Evolutionary conservation across 2,797 vertebrate genomes (phyloP).

Genomic region (Mus minutoides): DNA sequence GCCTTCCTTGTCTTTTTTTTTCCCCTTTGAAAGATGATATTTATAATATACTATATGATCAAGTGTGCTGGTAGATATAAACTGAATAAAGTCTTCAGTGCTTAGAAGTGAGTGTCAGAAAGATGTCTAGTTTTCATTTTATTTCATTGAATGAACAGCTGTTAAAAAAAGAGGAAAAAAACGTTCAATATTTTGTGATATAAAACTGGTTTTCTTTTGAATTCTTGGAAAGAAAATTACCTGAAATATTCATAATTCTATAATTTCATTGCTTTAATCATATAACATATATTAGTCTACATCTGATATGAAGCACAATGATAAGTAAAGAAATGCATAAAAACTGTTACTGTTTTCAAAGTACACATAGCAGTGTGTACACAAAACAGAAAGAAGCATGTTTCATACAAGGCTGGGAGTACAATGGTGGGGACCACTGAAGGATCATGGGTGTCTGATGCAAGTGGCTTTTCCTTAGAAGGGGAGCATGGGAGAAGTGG

Average conservation of each 20-base stretch:
- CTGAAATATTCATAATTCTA: not conserved
- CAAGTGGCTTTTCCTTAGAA: conserved; percentile 2
- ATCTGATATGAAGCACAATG: not conserved
- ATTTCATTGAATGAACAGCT: not conserved
- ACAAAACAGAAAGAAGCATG: conserved; percentile 33
- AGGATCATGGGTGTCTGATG: not conserved
- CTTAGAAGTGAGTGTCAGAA: not conserved
- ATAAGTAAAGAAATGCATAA: not conserved
- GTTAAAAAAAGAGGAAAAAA: not conserved
- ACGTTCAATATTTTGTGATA: not conserved
- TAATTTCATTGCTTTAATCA: conserved; percentile 17
- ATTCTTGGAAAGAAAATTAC: conserved; percentile 46
- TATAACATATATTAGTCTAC: not conserved
- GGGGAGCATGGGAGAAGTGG: not conserved
- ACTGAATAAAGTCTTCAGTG: not conserved
- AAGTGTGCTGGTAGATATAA: not conserved
- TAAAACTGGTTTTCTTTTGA: conserved; percentile 10
- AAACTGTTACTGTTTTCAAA: conserved; percentile 34
- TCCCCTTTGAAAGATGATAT: not conserved
- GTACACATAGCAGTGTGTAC: not conserved
- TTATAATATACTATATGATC: not conserved
- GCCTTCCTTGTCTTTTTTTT: not conserved
- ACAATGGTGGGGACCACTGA: not conserved
- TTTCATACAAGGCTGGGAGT: not conserved
- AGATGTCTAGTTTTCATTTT: conserved; percentile 51